A percentile compares a stretch with the other conserved stretches of the same genome.
Evolutionary conservation across 2,888 invertebrate species (phyloP).

Genomic region (Parnassius apollo): DNA sequence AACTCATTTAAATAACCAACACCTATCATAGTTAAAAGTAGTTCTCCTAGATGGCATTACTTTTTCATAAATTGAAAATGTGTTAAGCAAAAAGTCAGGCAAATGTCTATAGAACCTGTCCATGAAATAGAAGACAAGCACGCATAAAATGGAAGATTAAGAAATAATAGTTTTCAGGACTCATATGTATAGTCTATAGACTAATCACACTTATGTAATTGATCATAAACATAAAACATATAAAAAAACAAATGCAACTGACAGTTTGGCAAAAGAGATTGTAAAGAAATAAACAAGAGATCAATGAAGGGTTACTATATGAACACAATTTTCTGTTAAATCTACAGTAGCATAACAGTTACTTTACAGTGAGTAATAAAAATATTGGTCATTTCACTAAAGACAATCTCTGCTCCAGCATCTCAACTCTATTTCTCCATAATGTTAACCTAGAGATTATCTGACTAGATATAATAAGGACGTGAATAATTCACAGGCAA

Average conservation of each 20-base stretch:
- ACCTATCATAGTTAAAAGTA: too few species aligned
- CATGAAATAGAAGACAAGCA: too few species aligned
- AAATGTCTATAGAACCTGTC: too few species aligned
- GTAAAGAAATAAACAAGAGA: neutral
- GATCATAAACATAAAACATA: too few species aligned
- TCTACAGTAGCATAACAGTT: slow-evolving; percentile 1
- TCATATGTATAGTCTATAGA: too few species aligned
- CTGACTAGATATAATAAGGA: slow-evolving; percentile 33
- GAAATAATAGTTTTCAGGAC: too few species aligned
- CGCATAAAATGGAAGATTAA: too few species aligned
- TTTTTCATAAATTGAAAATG: too few species aligned
- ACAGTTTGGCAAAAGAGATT: slow-evolving; percentile 28
- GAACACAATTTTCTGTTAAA: slow-evolving; percentile 14
- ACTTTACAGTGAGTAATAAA: slow-evolving; percentile 1
- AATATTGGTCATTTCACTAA: slow-evolving; percentile 15
- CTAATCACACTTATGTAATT: too few species aligned
- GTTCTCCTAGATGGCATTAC: too few species aligned
- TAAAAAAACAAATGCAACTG: neutral
- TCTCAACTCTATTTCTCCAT: slow-evolving; percentile 20
- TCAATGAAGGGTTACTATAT: neutral
- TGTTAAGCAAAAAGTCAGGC: too few species aligned
- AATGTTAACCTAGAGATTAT: slow-evolving; percentile 22
- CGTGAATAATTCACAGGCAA: slow-evolving; percentile 34
- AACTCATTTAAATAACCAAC: too few species aligned
- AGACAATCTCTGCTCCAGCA: neutral